These are phyloP conservation scores for Pristionchus exspectatus DNA, from an alignment of 2,888 invertebrate species.

Conservation along the genomic window DNA sequence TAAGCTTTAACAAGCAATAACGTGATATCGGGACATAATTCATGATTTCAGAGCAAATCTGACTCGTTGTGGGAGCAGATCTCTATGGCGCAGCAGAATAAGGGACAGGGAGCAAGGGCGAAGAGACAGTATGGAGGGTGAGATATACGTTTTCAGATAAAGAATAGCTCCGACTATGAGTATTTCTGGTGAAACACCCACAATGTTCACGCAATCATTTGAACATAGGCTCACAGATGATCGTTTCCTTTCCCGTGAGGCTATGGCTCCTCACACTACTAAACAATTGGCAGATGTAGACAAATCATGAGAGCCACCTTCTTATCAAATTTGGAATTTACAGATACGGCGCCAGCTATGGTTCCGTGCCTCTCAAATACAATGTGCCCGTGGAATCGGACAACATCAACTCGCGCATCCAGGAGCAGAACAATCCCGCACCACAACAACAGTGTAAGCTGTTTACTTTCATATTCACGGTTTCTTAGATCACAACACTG, in stretches of 20 bases:
- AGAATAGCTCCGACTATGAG: neutral
- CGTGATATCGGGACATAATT: no score
- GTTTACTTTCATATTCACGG: neutral
- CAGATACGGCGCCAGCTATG: conserved; percentile 53
- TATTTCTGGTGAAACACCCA: neutral
- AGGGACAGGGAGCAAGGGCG: conserved; percentile 28
- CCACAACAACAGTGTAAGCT: conserved; percentile 45
- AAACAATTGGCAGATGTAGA: no score
- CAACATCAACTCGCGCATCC: conserved; percentile 42
- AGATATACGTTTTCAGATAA: neutral
- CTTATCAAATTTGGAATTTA: neutral
- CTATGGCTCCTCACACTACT: no score
- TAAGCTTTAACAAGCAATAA: neutral
- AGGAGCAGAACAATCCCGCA: conserved; percentile 38
- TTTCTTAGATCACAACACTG: no score
- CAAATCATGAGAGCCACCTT: no score
- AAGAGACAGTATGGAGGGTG: conserved; percentile 56
- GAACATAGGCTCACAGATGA: no score
- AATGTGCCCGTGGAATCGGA: conserved; percentile 51
- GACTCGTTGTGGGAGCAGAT: conserved; percentile 61
- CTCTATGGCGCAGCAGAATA: conserved; percentile 55
- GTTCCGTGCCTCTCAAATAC: conserved; percentile 42
- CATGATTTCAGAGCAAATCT: conserved; percentile 49
- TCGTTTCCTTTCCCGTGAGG: no score
- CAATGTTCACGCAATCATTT: no score